Base-by-base conservation (phyloP, 2,113 vertebrate genomes). In the Cygnus atratus region DNA sequence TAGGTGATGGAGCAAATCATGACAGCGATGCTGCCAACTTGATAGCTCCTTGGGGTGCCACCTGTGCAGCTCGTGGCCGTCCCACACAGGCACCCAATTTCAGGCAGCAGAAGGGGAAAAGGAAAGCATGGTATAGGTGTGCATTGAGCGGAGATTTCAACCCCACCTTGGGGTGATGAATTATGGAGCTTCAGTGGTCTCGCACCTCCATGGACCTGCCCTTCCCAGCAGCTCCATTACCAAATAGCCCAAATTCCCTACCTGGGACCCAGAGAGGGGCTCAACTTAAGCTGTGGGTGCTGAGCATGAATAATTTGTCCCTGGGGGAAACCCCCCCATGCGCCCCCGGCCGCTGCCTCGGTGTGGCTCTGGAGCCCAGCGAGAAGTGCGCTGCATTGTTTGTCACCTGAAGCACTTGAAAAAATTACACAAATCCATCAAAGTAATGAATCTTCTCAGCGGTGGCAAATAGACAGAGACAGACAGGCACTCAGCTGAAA, bases 361-460 rank as follows among this genome's bases (percentile, higher is more conserved):
- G 63, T 13, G 59, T 8, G 0, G 48, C 48, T 87, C 81, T 4
- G 0, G 61, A 93, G 77, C 57, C 0, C 10, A 90, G 84, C 0
- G 0, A 58, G 87, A 86, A 94, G 82, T 67, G 52, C 62, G 71
- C 92, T 96, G 96, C 88, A 88, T 93, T 97, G 93, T 96, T 97
- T 95, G 87, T 96, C 96, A 97, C 97, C 92, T 58, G 13, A 81
- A 97, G 97, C 95, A 84, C 95, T 97, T 94, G 94, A 90, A 96
- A 97, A 97, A 97, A 97, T 97, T 95, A 97, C 97, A 97, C 59
- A 79, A 92, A 97, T 97, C 97, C 96, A 97, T 97, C 97, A 97
- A 97, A 97, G 93, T 96, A 97, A 97, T 97, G 88, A 97, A 97
- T 97, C 97, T 97, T 84, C 86, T 61, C 90, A 95, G 95, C 84